Conservation (phyloP, 2,113 vertebrate genomes). For the Cynocephalus volans region DNA sequence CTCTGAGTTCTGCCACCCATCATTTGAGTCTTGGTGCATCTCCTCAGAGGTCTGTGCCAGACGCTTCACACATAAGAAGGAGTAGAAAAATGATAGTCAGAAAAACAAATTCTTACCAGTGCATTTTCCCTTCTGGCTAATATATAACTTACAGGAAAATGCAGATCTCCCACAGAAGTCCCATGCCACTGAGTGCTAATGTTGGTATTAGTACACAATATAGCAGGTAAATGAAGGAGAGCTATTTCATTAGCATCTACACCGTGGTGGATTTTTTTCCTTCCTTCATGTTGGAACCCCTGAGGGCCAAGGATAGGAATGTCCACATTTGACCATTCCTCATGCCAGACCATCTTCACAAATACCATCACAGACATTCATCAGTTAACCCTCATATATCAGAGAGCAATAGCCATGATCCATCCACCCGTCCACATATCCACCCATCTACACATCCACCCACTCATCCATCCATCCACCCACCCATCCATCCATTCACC, state of each 20-base stretch:
- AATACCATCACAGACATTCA: background rate
- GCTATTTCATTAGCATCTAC: background rate
- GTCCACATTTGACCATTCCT: background rate
- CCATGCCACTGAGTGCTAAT: background rate
- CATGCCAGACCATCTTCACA: background rate
- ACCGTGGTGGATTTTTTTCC: too few species aligned
- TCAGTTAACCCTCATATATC: background rate
- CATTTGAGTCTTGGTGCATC: background rate
- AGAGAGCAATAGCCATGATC: background rate
- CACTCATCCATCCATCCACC: too few species aligned
- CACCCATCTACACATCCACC: too few species aligned
- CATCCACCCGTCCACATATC: background rate
- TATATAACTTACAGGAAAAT: background rate
- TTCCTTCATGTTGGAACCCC: background rate
- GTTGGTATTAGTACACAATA: background rate
- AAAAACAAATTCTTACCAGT: background rate
- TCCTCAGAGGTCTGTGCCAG: background rate
- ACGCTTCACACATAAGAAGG: background rate
- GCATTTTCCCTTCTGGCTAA: too few species aligned
- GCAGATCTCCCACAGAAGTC: background rate
- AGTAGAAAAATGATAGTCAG: background rate
- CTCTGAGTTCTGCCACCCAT: background rate
- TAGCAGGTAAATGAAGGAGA: too few species aligned
- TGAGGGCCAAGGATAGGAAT: background rate
- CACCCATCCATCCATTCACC: too few species aligned